Percentiles rank a stretch among this genome's conserved stretches.
Conservation (phyloP, 1,140 invertebrate genomes). For the Drosophila punjabiensis region DNA sequence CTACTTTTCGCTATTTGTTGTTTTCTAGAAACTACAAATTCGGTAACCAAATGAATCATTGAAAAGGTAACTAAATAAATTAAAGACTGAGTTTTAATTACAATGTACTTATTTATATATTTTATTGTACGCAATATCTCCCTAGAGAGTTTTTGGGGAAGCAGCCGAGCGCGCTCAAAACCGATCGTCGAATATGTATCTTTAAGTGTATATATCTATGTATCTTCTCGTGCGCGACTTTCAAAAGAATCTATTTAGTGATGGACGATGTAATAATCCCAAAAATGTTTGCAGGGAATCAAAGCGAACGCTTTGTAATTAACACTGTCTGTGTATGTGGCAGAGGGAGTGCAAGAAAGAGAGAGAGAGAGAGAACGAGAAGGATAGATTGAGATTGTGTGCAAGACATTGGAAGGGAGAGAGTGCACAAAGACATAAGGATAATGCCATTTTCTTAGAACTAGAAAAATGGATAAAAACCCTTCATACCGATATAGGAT, state of each 20-base stretch:
- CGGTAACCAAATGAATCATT: constrained; percentile 29
- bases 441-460: neutral
- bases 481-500: neutral
- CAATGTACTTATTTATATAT: neutral
- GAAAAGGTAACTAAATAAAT: neutral
- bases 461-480: neutral
- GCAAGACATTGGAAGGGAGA: neutral
- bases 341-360: neutral
- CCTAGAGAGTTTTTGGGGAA: neutral
- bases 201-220: neutral
- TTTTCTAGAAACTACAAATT: constrained; percentile 9
- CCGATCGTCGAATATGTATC: neutral
- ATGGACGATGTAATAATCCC: constrained; percentile 5
- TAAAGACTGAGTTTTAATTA: neutral
- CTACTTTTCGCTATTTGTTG: constrained; percentile 24
- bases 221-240: neutral
- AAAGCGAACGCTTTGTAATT: constrained; percentile 35
- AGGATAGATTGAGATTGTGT: neutral
- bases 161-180: neutral
- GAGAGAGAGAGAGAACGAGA: neutral
- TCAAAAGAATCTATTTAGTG: constrained; percentile 1
- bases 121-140: neutral
- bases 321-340: constrained; percentile 34
- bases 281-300: constrained; percentile 18
- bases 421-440: neutral